Evolutionary conservation across 2,113 vertebrate species (phyloP).

Genomic region (Caretta caretta): DNA sequence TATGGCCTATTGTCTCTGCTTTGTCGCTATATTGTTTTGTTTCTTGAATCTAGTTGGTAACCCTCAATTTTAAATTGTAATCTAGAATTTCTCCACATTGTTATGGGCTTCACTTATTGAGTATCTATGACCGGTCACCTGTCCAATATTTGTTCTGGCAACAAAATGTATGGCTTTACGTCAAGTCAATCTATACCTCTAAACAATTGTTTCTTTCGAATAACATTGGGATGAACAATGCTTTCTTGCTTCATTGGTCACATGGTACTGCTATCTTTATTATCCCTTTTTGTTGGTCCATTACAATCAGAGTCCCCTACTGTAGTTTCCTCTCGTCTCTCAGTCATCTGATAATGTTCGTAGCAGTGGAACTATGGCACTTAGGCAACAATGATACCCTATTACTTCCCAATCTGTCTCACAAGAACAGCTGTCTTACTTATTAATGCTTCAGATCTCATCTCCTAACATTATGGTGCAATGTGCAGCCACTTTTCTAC

Average conservation of each 20-base stretch:
- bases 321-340: not conserved
- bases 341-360: not conserved
- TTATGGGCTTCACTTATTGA: not conserved
- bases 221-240: fast-evolving
- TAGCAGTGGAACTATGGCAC: not conserved
- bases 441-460: not conserved
- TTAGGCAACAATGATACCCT: not conserved
- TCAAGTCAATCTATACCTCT: not conserved
- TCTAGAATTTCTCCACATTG: fast-evolving
- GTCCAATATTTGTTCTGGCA: not conserved
- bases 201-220: not conserved
- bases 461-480: not conserved
- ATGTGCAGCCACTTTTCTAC: not conserved
- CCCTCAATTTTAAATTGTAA: not conserved
- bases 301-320: not conserved
- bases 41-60: not conserved
- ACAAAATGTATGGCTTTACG: fast-evolving
- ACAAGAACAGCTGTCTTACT: not conserved
- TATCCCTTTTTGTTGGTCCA: not conserved
- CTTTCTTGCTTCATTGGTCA: not conserved
- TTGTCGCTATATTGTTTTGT: not conserved
- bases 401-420: not conserved
- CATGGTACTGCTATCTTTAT: not conserved
- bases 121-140: fast-evolving
- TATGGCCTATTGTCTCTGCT: not conserved